Percentiles rank a stretch among this genome's conserved stretches.
These are phyloP conservation scores for Ceraclea dissimilis DNA, from an alignment of 2,888 invertebrate genomes.

Conservation along the genomic window DNA sequence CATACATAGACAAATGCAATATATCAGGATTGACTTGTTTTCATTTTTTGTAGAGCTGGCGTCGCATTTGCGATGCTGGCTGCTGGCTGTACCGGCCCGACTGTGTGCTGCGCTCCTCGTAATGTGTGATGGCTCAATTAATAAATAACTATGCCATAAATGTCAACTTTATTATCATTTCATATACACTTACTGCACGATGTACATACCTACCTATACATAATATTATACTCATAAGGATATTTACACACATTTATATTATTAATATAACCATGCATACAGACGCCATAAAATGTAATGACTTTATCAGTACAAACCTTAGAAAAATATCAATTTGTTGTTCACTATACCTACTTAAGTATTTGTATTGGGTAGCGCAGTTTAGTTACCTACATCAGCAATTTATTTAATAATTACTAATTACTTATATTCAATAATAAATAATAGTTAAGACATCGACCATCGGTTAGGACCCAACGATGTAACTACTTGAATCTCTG, in stretches of 20 bases:
- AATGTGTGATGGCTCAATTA: constrained; percentile 11
- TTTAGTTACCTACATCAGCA: no score
- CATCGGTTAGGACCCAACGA: no score
- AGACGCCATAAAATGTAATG: background rate
- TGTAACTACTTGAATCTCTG: no score
- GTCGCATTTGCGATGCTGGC: background rate
- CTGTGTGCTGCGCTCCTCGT: background rate
- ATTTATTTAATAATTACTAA: no score
- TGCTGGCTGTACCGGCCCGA: background rate
- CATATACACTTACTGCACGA: background rate
- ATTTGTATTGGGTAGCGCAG: background rate
- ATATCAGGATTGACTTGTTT: background rate
- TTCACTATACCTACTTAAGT: background rate
- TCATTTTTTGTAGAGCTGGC: background rate
- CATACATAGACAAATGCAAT: background rate
- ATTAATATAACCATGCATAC: background rate
- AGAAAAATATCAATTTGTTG: background rate
- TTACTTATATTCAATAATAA: no score
- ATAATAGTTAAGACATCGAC: no score
- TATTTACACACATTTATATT: background rate
- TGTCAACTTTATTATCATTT: background rate
- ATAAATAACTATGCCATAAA: constrained; percentile 11
- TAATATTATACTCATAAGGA: no score
- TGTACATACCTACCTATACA: background rate
- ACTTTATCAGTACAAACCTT: background rate